phyloP scores from a whole-genome alignment of 1,140 invertebrate species.

The Musca vetustissima region DNA sequence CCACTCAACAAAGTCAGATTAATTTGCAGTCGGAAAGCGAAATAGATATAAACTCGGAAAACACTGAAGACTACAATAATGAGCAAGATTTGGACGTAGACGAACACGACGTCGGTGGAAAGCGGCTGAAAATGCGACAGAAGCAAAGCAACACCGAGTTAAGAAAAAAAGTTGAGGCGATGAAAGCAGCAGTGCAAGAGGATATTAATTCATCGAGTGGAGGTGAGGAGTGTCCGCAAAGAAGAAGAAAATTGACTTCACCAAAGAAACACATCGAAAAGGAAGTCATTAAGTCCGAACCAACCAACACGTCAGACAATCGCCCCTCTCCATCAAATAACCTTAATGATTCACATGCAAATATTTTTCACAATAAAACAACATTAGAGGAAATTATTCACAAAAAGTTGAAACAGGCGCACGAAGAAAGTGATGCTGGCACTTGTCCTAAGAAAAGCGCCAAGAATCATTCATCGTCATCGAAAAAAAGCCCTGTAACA shows the following conservation, averaged over 20 bases:
- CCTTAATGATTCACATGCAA: too few species aligned
- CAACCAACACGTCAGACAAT: neutral
- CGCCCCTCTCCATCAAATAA: too few species aligned
- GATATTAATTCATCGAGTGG: conserved; percentile 58
- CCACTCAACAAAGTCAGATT: conserved; percentile 30
- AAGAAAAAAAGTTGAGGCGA: conserved; percentile 62
- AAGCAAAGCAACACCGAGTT: conserved; percentile 60
- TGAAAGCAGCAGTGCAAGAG: conserved; percentile 57
- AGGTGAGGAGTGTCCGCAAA: conserved; percentile 56
- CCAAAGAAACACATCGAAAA: conserved; percentile 33
- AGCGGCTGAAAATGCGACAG: conserved; percentile 59
- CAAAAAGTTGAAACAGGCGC: conserved; percentile 46
- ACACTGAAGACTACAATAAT: conserved; percentile 17
- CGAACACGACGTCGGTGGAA: conserved; percentile 58
- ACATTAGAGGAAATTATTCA: conserved; percentile 50
- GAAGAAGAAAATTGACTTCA: conserved; percentile 40
- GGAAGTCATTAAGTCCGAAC: conserved; percentile 8
- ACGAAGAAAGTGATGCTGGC: conserved; percentile 13
- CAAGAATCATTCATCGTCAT: conserved; percentile 19
- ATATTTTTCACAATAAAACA: too few species aligned
- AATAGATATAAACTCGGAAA: conserved; percentile 38
- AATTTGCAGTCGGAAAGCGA: conserved; percentile 42
- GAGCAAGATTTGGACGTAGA: conserved; percentile 53
- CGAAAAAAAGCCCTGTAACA: conserved; percentile 45
- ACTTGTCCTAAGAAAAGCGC: too few species aligned